phyloP scores from a whole-genome alignment of 1,140 invertebrate genomes.

The Cotesia typhae region DNA sequence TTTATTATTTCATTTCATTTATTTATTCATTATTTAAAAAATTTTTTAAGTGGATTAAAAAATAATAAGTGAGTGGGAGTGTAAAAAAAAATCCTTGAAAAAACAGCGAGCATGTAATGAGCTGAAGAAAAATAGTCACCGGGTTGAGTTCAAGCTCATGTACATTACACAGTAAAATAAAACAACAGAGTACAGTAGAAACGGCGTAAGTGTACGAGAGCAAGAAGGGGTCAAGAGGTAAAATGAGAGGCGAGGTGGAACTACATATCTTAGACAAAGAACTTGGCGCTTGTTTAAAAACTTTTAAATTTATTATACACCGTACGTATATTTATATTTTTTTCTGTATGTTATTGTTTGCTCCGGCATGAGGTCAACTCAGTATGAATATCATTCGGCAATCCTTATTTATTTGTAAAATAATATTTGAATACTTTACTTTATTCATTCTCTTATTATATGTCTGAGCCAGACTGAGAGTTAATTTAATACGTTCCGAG shows the following conservation, averaged over 20 bases:
- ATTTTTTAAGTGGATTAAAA: too few species aligned
- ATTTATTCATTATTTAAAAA: too few species aligned
- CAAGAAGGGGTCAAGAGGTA: slow-evolving; percentile 24
- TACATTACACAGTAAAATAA: slow-evolving; percentile 1
- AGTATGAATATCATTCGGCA: too few species aligned
- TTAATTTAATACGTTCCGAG: too few species aligned
- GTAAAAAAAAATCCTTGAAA: neutral
- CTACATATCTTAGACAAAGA: slow-evolving; percentile 28
- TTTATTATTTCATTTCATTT: too few species aligned
- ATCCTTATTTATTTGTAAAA: too few species aligned
- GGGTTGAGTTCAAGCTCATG: slow-evolving; percentile 2
- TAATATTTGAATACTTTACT: too few species aligned
- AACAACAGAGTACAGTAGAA: neutral
- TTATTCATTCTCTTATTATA: too few species aligned
- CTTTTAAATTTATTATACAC: neutral
- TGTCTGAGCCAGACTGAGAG: too few species aligned
- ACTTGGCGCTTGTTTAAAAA: slow-evolving; percentile 31
- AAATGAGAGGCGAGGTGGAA: neutral
- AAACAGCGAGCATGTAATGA: neutral
- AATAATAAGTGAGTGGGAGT: neutral
- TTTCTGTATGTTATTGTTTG: too few species aligned
- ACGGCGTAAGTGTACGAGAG: neutral
- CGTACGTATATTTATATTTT: too few species aligned
- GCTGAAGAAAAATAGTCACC: slow-evolving; percentile 7
- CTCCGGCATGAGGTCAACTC: slow-evolving; percentile 2